Conservation (phyloP, 2,797 vertebrate genomes). For the Sitta carolinensis region DNA sequence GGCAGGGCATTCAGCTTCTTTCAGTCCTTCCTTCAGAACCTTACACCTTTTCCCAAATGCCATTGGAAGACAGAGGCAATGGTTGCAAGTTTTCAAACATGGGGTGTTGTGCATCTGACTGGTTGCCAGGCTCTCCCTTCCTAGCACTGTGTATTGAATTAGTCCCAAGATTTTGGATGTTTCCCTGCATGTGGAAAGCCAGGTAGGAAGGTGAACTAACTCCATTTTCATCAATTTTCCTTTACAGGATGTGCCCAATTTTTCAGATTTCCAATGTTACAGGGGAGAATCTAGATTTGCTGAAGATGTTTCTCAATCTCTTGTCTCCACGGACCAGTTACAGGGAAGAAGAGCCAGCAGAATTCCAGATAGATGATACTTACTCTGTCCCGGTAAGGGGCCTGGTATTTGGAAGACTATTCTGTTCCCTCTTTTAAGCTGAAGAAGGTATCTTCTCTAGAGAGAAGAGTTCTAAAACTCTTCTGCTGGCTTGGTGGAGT, state of each 20-base stretch:
- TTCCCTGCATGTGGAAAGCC: neutral
- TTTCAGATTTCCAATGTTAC: slow-evolving; percentile 99
- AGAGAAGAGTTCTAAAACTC: neutral
- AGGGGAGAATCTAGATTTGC: slow-evolving; percentile 94
- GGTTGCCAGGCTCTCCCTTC: slow-evolving; percentile 36
- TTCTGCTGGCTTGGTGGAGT: neutral
- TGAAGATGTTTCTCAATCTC: slow-evolving; percentile 98
- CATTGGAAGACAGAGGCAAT: neutral
- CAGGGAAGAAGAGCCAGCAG: slow-evolving; percentile 93
- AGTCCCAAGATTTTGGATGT: slow-evolving; percentile 34
- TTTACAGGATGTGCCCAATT: slow-evolving; percentile 93
- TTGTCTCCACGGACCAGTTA: slow-evolving; percentile 94
- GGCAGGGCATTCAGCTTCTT: neutral
- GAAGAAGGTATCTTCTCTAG: neutral
- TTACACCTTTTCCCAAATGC: neutral
- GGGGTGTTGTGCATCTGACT: neutral
- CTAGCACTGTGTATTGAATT: neutral
- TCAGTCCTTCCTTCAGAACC: neutral
- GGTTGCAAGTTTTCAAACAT: neutral
- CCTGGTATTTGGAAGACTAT: neutral
- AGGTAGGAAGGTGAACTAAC: neutral
- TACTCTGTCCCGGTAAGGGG: slow-evolving; percentile 93
- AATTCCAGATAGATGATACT: slow-evolving; percentile 98
- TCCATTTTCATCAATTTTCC: neutral
- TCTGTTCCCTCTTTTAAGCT: neutral